Percentiles rank a stretch among this genome's conserved stretches.
These are phyloP conservation scores for Choloepus hoffmanni DNA, from an alignment of 2,113 vertebrate species.

Conservation along the genomic window DNA sequence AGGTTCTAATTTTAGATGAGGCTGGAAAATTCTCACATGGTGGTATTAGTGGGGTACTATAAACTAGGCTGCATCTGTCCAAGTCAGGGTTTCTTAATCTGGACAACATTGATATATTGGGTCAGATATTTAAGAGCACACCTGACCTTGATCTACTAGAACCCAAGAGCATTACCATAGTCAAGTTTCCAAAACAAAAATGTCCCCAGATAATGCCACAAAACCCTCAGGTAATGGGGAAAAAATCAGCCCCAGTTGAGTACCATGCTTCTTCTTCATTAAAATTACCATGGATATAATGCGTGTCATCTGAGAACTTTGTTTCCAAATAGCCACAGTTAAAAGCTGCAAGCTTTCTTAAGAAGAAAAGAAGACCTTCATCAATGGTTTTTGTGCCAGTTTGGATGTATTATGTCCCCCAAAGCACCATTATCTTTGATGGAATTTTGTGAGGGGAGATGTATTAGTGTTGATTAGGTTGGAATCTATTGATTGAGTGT, in stretches of 20 bases:
- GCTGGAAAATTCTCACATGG: background rate
- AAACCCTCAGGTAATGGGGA: background rate
- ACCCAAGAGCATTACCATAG: background rate
- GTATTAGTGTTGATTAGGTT: too few relatives aligned
- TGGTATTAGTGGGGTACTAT: background rate
- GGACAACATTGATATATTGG: background rate
- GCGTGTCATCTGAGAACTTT: background rate
- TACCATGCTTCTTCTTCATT: background rate
- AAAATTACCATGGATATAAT: background rate
- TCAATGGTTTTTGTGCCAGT: background rate
- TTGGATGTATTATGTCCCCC: too few relatives aligned
- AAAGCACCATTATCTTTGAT: too few relatives aligned
- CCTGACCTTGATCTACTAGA: background rate
- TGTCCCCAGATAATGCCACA: background rate
- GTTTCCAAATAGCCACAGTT: slow-evolving; percentile 2
- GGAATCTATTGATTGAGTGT: too few relatives aligned
- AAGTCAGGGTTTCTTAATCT: background rate
- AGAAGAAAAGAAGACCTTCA: background rate
- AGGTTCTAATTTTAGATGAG: background rate
- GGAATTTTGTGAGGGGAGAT: too few relatives aligned
- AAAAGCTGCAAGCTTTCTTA: background rate
- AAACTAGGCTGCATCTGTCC: background rate
- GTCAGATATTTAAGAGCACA: background rate
- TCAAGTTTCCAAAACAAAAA: background rate
- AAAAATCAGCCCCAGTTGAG: background rate